Percentiles rank a stretch among this genome's conserved stretches.
Conservation (phyloP, 2,113 vertebrate genomes). For the Motacilla tschutschensis region DNA sequence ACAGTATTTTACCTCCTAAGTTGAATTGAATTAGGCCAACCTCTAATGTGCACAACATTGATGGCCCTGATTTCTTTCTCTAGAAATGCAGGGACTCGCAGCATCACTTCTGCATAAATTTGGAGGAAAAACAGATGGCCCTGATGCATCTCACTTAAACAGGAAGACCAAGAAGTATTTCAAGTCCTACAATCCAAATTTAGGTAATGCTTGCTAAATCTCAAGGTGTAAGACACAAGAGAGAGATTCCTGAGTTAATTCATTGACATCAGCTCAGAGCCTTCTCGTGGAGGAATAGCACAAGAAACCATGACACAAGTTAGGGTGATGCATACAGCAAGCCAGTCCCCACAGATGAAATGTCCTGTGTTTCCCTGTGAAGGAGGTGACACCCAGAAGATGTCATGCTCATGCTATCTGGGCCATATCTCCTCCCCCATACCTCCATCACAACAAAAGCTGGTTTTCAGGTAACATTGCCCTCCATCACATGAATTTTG, state of each 20-base stretch:
- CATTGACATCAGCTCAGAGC: background rate
- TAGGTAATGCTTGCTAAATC: background rate
- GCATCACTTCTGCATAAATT: background rate
- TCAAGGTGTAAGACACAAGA: background rate
- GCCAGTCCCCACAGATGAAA: background rate
- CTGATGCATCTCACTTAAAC: background rate
- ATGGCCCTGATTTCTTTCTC: background rate
- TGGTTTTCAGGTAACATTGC: background rate
- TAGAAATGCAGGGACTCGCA: background rate
- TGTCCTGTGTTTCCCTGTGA: background rate
- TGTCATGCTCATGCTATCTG: background rate
- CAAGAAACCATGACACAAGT: background rate
- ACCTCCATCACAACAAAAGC: background rate
- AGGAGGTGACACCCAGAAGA: background rate
- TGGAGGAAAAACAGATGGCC: background rate
- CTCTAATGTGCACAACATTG: background rate
- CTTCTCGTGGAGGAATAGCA: background rate
- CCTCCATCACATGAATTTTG: accelerated
- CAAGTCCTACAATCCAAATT: background rate
- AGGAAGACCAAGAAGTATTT: background rate
- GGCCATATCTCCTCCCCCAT: background rate
- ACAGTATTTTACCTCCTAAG: background rate
- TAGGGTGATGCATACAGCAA: background rate
- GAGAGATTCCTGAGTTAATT: background rate
- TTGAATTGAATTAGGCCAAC: background rate